Evolutionary conservation across 2,888 invertebrate genomes (phyloP), one percentile per base, ranked within the genome.

Genomic region (Erannis defoliaria): DNA sequence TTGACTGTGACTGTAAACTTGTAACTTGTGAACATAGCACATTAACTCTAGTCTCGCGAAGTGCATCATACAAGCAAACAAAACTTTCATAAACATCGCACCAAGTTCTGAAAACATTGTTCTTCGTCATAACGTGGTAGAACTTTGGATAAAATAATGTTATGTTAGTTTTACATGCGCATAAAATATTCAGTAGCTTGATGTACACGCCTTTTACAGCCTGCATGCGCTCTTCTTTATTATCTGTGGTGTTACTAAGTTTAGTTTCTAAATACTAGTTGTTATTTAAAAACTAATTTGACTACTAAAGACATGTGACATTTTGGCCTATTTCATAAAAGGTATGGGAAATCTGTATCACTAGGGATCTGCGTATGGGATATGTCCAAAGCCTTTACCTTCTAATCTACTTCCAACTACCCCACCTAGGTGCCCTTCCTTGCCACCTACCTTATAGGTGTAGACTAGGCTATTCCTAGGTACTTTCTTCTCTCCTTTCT

Each of bases 61-160:
- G 45, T 55, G 61, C 61, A 61, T 53, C 59, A 42, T 48, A 48
- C 48, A 42, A 53, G 40, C 54, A 56, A 61, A 64, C 58, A 50
- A 33, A 64, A 62, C 59, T 64, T 62, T 38, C 38, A 48, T 51
- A 67, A 63, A 61, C 64, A 64, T 35, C 48, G 35, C 42, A 21
- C 26, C 21, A 23, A 54, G 53, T 55, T 62, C 48, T 16, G 40
- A 60, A 51, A 62, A 67, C 62, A 57, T 57, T 67, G 60, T 43
- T 62, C 61, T 54, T 67, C 59, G 50, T 50, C 48, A 35, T 46
- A 58, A 43, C 40, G 40, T 37, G 23, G 49, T 19, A 8, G 10
- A 61, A 61, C 19, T 61, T 61, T 50, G 33, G 42, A 10, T 48
- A 45, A 12, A 49, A 57, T 29, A 57, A 49, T 57, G 45, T 55